Base-by-base conservation (phyloP, 2,888 invertebrate genomes). In the Margaritifera margaritifera region DNA sequence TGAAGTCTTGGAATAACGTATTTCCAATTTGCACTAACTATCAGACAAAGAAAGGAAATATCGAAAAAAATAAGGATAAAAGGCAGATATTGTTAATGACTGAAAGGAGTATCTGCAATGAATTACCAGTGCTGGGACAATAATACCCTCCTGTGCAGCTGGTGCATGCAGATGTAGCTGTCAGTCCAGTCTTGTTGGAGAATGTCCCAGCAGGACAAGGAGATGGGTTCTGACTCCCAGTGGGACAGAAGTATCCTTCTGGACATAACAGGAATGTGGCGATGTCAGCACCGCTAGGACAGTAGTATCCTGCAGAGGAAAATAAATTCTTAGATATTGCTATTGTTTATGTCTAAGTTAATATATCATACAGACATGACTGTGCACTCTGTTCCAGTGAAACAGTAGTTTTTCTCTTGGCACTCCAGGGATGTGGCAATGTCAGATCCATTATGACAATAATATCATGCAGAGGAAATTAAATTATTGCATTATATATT, bases 221-320 rank as follows among this genome's bases (percentile, higher is more conserved):
- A 8, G 66, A 75, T 1, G 88, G 87, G 8, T 55, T 54, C 19
- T 73, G 74, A 55, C 82, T 83, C 6, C 85, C 87, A 31, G 64
- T 66, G 18, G 80, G 76, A 66, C 89, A 89, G 80, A 84, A 89
- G 4, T 80, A 79, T 6, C 88, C 89, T 8, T 76, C 80, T 2
- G 86, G 84, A 71, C 88, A 88, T 25, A 69, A 71, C 25, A 83
- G 72, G 64, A 75, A 85, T 15, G 80, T 82, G 31, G 84, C 79
- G 3, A 75, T 74, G 53, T 84, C 79, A 27, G 88, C 85, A 42
- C 77, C 79, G 20, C 70, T 52, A 4, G 88, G 83, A 69, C 89
- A 89, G 78, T 88, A 88, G 75, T 85, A 88, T 22, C 88, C 88
- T 88, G 78, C 5, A 80, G 75, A 57, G 62, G 18, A 60, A 62